A percentile compares a stretch with the other conserved stretches of the same genome.
Evolutionary conservation across 2,113 vertebrate genomes (phyloP).

Genomic region (zebrafish (Danio rerio)): GRCz12tu NC_133196.1:34647001-34647500

Average conservation of each 20-base stretch:
- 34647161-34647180: constrained; percentile 46
- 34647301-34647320: neutral
- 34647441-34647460: constrained; percentile 45
- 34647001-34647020: neutral
- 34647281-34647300: constrained; percentile 29
- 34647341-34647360: constrained; percentile 25
- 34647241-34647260: constrained; percentile 33
- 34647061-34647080: neutral
- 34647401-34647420: constrained; percentile 62
- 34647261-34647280: constrained; percentile 38
- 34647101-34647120: neutral
- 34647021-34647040: neutral
- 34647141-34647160: constrained; percentile 38
- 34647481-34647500: constrained; percentile 41
- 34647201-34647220: constrained; percentile 27
- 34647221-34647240: constrained; percentile 32
- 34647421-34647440: constrained; percentile 47
- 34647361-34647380: constrained; percentile 30
- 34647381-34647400: constrained; percentile 47
- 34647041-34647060: too few species aligned
- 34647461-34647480: constrained; percentile 25
- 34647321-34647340: neutral
- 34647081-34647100: neutral
- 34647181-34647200: constrained; percentile 39
- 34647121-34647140: constrained; percentile 9